A percentile compares a stretch with the other conserved stretches of the same genome.
These are phyloP conservation scores for Hemichromis elongatus DNA, from an alignment of 2,113 vertebrate genomes.

Conservation along the genomic window DNA sequence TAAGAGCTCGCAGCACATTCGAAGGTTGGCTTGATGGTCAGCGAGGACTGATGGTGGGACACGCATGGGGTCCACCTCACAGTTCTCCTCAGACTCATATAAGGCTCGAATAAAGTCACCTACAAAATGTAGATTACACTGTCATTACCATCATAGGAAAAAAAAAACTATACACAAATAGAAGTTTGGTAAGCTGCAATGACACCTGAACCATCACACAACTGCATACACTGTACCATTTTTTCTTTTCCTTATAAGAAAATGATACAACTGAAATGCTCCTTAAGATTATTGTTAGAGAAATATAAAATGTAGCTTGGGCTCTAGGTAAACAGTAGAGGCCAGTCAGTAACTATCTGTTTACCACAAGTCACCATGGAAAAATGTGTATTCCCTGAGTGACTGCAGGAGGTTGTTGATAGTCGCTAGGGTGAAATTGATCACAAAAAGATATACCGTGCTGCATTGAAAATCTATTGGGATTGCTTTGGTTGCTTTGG, in stretches of 20 bases:
- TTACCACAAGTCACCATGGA: too few species aligned
- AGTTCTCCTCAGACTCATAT: slow-evolving; percentile 98
- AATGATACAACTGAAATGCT: not conserved
- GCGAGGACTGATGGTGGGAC: slow-evolving; percentile 86
- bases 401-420: too few species aligned
- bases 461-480: too few species aligned
- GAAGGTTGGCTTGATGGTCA: slow-evolving; percentile 95
- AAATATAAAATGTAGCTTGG: too few species aligned
- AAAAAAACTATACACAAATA: not conserved
- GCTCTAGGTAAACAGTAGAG: too few species aligned
- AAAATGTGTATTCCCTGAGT: too few species aligned
- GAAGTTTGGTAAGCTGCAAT: not conserved
- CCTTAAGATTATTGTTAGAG: too few species aligned
- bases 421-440: too few species aligned
- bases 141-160: not conserved
- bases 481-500: too few species aligned
- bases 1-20: slow-evolving; percentile 95
- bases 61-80: slow-evolving; percentile 95
- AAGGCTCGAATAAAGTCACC: slow-evolving; percentile 98
- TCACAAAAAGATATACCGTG: too few species aligned
- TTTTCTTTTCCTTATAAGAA: not conserved
- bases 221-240: not conserved
- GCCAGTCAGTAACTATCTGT: too few species aligned
- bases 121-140: slow-evolving; percentile 32
- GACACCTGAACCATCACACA: not conserved